Percentiles rank a stretch among this genome's conserved stretches.
Conservation (phyloP, 2,797 vertebrate genomes). For the Diplodus puntazzo region DNA sequence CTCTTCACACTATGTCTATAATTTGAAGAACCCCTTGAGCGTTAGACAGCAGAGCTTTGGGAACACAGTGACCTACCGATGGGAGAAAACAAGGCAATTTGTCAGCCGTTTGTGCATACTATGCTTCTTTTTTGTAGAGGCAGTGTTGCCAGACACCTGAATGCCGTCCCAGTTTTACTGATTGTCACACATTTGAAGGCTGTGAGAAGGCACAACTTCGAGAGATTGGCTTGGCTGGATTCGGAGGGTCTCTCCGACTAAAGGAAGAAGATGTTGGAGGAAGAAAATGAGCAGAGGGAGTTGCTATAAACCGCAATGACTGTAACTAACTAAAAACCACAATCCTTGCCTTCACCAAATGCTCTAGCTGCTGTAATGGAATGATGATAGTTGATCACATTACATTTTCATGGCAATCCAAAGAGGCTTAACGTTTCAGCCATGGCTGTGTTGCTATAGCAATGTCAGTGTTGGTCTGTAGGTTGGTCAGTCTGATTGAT, state of each 20-base stretch:
- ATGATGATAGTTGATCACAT: neutral
- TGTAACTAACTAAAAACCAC: neutral
- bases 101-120: constrained; percentile 31
- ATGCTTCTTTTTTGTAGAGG: constrained; percentile 22
- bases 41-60: constrained; percentile 43
- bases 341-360: neutral
- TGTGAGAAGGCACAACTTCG: constrained; percentile 12
- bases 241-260: neutral
- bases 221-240: constrained; percentile 6
- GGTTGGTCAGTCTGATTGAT: neutral
- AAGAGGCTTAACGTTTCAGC: neutral
- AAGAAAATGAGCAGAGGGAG: neutral
- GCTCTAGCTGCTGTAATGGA: neutral
- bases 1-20: constrained; percentile 36
- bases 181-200: constrained; percentile 41
- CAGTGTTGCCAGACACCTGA: constrained; percentile 41
- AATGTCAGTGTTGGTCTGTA: neutral
- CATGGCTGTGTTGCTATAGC: neutral
- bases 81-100: constrained; percentile 39
- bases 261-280: neutral
- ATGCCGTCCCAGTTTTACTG: constrained; percentile 37
- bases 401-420: neutral
- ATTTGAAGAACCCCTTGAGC: constrained; percentile 41
- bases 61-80: constrained; percentile 39
- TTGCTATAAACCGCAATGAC: neutral